Conservation (phyloP, 2,113 vertebrate genomes). For the Thermophis baileyi region DNA sequence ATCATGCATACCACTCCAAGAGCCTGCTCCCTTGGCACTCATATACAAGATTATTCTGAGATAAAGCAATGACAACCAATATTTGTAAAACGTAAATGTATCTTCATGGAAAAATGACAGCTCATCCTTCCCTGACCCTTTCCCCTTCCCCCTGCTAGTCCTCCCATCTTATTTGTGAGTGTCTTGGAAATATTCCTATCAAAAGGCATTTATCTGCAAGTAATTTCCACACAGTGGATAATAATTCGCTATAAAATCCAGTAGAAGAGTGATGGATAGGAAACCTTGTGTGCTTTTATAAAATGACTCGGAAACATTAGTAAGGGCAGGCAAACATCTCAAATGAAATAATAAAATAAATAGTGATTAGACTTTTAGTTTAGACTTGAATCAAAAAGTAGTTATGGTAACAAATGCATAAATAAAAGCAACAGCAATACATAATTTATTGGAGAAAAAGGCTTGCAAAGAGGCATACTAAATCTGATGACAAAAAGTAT, state of each 20-base stretch:
- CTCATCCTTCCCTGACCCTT: background rate
- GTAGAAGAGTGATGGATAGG: background rate
- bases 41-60: constrained; percentile 17
- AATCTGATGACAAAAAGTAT: constrained; percentile 8
- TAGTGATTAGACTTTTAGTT: constrained; percentile 28
- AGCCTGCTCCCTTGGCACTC: background rate
- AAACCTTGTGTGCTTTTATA: background rate
- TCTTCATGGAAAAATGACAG: background rate
- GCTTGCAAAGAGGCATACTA: constrained; percentile 3
- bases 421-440: background rate
- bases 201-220: background rate
- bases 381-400: constrained; percentile 19
- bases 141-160: background rate
- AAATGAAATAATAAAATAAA: background rate
- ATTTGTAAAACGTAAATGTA: constrained; percentile 27
- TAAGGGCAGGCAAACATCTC: background rate
- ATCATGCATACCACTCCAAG: background rate
- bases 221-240: background rate
- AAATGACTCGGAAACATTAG: background rate
- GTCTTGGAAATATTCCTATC: background rate
- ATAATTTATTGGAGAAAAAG: background rate
- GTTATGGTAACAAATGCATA: constrained; percentile 17
- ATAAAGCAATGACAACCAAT: constrained; percentile 12
- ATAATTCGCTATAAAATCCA: background rate
- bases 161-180: constrained; percentile 25